phyloP scores from a whole-genome alignment of 2,888 invertebrate species.

The Petrophora chlorosata region DNA sequence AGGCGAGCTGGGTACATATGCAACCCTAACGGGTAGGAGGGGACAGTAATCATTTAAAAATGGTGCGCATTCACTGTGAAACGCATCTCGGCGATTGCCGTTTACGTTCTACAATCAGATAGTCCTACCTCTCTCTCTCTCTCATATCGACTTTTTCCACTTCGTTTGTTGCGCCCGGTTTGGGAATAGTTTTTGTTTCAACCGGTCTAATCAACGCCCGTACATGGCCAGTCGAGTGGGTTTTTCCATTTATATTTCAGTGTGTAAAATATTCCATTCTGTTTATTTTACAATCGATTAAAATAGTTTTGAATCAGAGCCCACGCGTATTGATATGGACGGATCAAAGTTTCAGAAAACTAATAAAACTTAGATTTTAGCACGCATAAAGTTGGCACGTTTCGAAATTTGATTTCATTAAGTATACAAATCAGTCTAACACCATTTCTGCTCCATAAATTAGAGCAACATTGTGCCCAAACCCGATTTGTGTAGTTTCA shows the following conservation, averaged over 20 bases:
- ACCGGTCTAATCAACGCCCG: slow-evolving; percentile 78
- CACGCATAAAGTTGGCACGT: not conserved
- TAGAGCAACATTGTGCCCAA: slow-evolving; percentile 22
- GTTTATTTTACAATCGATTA: slow-evolving; percentile 40
- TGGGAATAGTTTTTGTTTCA: slow-evolving; percentile 80
- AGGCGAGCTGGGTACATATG: slow-evolving; percentile 42
- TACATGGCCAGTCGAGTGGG: slow-evolving; percentile 60
- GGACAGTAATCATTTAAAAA: slow-evolving; percentile 73
- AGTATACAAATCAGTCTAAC: slow-evolving; percentile 13
- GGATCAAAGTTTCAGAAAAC: slow-evolving; percentile 4
- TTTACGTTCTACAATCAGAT: slow-evolving; percentile 76
- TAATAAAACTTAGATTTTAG: not conserved
- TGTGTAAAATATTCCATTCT: slow-evolving; percentile 50
- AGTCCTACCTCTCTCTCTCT: slow-evolving; percentile 53
- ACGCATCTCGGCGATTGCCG: slow-evolving; percentile 75
- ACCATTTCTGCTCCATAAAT: slow-evolving; percentile 20
- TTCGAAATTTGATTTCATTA: slow-evolving; percentile 4
- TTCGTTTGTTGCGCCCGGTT: slow-evolving; percentile 75
- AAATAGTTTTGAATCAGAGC: slow-evolving; percentile 41
- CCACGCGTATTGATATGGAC: not conserved
- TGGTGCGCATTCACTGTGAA: slow-evolving; percentile 69
- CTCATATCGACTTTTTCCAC: slow-evolving; percentile 81
- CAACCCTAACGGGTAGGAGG: slow-evolving; percentile 30
- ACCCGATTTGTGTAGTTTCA: slow-evolving; percentile 39
- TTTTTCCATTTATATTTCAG: slow-evolving; percentile 55